Evolutionary conservation across 2,888 invertebrate genomes (phyloP).

Genomic region (Papilio gigon): DNA sequence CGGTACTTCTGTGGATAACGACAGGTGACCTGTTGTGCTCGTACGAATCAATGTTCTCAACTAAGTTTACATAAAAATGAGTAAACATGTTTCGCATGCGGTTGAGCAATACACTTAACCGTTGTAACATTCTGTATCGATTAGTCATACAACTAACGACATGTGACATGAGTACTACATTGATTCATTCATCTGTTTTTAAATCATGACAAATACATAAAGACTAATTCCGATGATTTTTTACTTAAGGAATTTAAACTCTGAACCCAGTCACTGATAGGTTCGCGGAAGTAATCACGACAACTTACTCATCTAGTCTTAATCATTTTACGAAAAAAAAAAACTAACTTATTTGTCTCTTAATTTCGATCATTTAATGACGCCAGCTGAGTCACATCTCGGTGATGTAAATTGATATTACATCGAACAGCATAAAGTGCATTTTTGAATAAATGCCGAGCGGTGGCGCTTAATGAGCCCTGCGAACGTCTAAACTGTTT

Average conservation of each 20-base stretch:
- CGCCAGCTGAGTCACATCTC: background rate
- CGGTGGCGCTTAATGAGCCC: constrained; percentile 41
- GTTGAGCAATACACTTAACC: constrained; percentile 7
- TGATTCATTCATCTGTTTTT: constrained; percentile 64
- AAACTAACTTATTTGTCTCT: constrained; percentile 15
- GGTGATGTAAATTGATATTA: constrained; percentile 23
- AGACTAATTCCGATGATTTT: constrained; percentile 62
- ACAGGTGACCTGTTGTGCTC: constrained; percentile 49
- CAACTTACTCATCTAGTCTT: background rate
- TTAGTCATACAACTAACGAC: constrained; percentile 45
- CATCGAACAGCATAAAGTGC: constrained; percentile 41
- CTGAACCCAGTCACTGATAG: constrained; percentile 17
- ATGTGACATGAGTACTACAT: constrained; percentile 53
- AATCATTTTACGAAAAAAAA: constrained; percentile 3
- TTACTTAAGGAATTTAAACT: constrained; percentile 51
- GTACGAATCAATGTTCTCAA: constrained; percentile 36
- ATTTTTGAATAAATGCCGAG: constrained; percentile 32
- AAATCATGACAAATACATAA: constrained; percentile 67
- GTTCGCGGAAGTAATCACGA: constrained; percentile 16
- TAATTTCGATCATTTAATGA: constrained; percentile 13
- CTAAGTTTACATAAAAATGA: constrained; percentile 16
- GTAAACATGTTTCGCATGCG: constrained; percentile 26
- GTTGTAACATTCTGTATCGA: constrained; percentile 29
- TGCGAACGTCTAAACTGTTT: constrained; percentile 46
- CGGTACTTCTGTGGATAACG: constrained; percentile 53